Base-by-base conservation (phyloP, 2,888 invertebrate species). In the Pachydiplax longipennis region DNA sequence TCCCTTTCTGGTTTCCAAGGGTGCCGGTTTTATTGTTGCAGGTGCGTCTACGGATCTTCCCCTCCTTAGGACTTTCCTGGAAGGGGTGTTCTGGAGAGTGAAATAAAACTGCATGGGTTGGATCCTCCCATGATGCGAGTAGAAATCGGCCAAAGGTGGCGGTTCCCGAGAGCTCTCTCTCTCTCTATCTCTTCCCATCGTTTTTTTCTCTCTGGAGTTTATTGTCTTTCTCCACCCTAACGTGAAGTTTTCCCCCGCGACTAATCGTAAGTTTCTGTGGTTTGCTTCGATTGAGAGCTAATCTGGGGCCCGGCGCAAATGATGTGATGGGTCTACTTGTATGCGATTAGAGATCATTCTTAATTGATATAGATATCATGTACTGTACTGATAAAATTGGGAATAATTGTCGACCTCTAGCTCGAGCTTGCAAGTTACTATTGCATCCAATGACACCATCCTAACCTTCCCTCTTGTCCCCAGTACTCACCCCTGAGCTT, bases 11-110 rank as follows among this genome's bases (percentile, higher is more conserved):
- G 53, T 25, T 22, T 53, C 65, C 73, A 31, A 15, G n/a, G 73
- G 65, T 25, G 81, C 35, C 61, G 87, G n/a, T 48, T 87, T 87
- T 87, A 87, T 87, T 87, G 87, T 87, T 87, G 40, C 61, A 87
- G 87, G 87, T 87, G 87, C 87, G 35, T n/a, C 87, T 25, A 61
- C 35, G 58, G 83, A 83, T 40, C 25, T 8, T 18, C 87, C 37
- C 61, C 61, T 44, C 81, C 2, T 22, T 58, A 8, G 35, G 44
- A 81, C 37, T 35, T n/a, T 5, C 61, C 87, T n/a, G n/a, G 22
- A n/a, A 13, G 40, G 82, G 25, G 25, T 82, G 48, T 8, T 18
- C 35, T 25, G 25, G 48, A 25, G 25, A 25, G 53, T 22, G 58
- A 8, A 35, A 48, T 83, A 48, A 48, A 48, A 82, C 44, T n/a